Base-by-base conservation (phyloP, 2,888 invertebrate species). In the Idaea straminata region DNA sequence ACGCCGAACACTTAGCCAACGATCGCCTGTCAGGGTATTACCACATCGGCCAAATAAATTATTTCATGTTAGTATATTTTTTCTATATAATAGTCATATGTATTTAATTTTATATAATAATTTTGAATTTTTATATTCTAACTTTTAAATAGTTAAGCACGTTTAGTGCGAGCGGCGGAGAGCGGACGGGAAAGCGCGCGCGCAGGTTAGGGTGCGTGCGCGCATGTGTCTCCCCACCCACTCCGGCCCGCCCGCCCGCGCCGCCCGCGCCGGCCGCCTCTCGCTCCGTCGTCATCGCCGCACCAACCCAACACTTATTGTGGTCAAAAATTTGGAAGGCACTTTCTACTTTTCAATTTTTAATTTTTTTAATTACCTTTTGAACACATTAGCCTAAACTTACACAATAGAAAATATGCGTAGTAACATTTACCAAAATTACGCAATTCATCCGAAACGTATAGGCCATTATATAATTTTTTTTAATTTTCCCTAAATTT, bases 1-100 rank as follows among this genome's bases (percentile, higher is more conserved):
- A 91, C 79, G 85, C 87, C 91, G 84, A 92, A 92, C 83, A 87
- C 79, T 87, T 83, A 85, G 82, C 87, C 86, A 87, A 87, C 85
- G 84, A 91, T 91, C 95, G 96, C 96, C 95, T 95, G 94, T 95
- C 95, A 95, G 95, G 96, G 96, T 95, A 94, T 94, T 94, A 95
- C 95, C 95, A 94, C 92, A 89, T 89, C 89, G 90, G 88, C 88
- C 89, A 84, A 90, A 92, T 92, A 92, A 59, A 90, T 91, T 91
- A 86, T 88, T 88, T 88, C 86, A 87, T 86, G 87, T 36, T 3
- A 36, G 36, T 91, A 90, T 89, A 90, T 86, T 90, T 91, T 88
- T 84, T 87, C 87, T 91, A 91, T 90, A 91, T 91, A 91, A 91
- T 92, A 91, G 86, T 91, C 91, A 91, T 91, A 92, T 91, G 91